Evolutionary conservation across 2,888 invertebrate species (phyloP).

Genomic region (Oxytorus armatus): DNA sequence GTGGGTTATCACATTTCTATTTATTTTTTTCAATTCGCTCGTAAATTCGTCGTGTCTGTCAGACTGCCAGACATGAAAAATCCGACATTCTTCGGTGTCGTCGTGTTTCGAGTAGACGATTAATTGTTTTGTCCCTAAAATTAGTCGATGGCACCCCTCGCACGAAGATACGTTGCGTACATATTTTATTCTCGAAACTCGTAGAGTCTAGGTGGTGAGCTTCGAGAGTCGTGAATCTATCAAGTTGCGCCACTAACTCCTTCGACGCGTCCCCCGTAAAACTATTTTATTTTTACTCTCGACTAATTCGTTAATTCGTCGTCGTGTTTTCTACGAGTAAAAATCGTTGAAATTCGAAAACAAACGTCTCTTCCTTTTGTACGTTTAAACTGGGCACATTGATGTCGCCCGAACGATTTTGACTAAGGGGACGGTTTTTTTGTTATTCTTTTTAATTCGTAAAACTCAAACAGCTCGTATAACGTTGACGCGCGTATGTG

Average conservation of each 20-base stretch:
- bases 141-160: slow-evolving; percentile 51
- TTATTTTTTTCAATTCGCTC: slow-evolving; percentile 13
- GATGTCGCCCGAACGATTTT: too few species aligned
- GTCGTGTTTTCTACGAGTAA: too few species aligned
- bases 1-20: not conserved
- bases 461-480: too few species aligned
- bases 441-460: too few species aligned
- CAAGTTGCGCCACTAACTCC: slow-evolving; percentile 51
- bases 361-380: too few species aligned
- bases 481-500: too few species aligned
- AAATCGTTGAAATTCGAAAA: too few species aligned
- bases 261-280: slow-evolving; percentile 19
- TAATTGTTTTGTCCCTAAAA: slow-evolving; percentile 60
- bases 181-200: slow-evolving; percentile 29
- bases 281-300: not conserved
- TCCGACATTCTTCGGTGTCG: slow-evolving; percentile 15
- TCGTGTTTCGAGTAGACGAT: slow-evolving; percentile 31
- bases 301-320: too few species aligned
- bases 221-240: slow-evolving; percentile 51
- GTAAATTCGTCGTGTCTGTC: slow-evolving; percentile 9
- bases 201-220: not conserved
- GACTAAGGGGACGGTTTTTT: too few species aligned
- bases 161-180: slow-evolving; percentile 7
- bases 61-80: slow-evolving; percentile 12
- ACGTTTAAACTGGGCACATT: too few species aligned